phyloP scores from a whole-genome alignment of 1,140 invertebrate genomes.

The Elysia chlorotica region DNA sequence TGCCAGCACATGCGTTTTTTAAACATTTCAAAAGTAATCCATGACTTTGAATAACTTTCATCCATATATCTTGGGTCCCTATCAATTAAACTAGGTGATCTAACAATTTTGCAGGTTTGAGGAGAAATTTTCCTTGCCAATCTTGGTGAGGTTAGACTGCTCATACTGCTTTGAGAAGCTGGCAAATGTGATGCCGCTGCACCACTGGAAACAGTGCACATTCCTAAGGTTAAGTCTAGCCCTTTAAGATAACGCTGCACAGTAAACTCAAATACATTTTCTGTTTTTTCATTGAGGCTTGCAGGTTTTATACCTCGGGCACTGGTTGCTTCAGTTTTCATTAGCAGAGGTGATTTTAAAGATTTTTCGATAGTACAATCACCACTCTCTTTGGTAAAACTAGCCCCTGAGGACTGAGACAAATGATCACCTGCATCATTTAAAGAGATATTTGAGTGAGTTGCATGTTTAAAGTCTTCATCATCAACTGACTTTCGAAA shows the following conservation, averaged over 20 bases:
- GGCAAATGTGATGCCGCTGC: not conserved
- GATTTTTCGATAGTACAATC: not conserved
- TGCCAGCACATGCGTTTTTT: conserved; percentile 11
- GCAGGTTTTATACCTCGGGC: too few species aligned
- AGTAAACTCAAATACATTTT: not conserved
- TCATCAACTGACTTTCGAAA: not conserved
- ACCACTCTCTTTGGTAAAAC: not conserved
- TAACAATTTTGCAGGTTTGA: not conserved
- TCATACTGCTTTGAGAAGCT: not conserved
- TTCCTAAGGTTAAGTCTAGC: not conserved
- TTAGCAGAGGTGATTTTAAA: not conserved
- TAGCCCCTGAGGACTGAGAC: too few species aligned
- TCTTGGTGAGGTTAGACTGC: not conserved
- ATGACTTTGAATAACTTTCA: conserved; percentile 3
- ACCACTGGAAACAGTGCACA: not conserved
- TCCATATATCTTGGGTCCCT: not conserved
- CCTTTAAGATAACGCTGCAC: not conserved
- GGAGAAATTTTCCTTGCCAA: not conserved
- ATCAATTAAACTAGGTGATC: not conserved
- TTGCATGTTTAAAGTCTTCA: not conserved
- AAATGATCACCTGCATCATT: too few species aligned
- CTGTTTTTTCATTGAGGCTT: not conserved
- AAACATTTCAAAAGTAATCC: conserved; percentile 24
- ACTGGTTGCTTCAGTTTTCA: not conserved
- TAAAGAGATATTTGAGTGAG: not conserved